phyloP scores from a whole-genome alignment of 1,140 invertebrate species.

The Nephotettix cincticeps region DNA sequence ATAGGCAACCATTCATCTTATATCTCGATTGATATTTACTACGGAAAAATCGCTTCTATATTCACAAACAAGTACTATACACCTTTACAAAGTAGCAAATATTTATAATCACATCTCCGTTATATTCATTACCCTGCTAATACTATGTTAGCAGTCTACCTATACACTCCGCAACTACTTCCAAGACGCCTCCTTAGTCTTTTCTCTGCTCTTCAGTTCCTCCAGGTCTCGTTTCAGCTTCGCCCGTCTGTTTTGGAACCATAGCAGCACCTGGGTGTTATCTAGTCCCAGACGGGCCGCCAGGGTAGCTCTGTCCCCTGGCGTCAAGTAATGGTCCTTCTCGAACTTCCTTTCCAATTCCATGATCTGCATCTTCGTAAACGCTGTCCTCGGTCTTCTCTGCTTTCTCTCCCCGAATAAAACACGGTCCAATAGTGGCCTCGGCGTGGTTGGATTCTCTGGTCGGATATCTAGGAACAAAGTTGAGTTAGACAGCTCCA shows the following conservation, averaged over 20 bases:
- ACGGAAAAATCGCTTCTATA: too few relatives aligned
- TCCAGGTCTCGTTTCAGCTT: constrained; percentile 5
- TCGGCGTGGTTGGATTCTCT: background rate
- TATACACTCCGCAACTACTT: too few relatives aligned
- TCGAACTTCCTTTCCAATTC: constrained; percentile 9
- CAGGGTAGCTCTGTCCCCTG: background rate
- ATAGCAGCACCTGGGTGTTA: background rate
- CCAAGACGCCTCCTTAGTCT: too few relatives aligned
- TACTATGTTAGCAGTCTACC: too few relatives aligned
- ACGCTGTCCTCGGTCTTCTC: background rate
- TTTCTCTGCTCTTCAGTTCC: background rate
- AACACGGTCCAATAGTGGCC: background rate
- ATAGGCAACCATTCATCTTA: too few relatives aligned
- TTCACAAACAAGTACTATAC: too few relatives aligned
- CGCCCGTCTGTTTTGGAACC: constrained; percentile 6
- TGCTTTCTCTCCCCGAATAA: background rate
- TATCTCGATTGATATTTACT: too few relatives aligned
- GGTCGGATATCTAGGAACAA: too few relatives aligned
- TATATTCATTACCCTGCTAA: too few relatives aligned
- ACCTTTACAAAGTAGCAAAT: too few relatives aligned
- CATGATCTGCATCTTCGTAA: background rate
- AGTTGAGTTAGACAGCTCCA: too few relatives aligned
- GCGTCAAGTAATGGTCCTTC: background rate
- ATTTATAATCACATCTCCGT: too few relatives aligned
- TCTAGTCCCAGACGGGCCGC: background rate